Conservation (phyloP, 2,113 vertebrate genomes). For the Centropus unirufus region DNA sequence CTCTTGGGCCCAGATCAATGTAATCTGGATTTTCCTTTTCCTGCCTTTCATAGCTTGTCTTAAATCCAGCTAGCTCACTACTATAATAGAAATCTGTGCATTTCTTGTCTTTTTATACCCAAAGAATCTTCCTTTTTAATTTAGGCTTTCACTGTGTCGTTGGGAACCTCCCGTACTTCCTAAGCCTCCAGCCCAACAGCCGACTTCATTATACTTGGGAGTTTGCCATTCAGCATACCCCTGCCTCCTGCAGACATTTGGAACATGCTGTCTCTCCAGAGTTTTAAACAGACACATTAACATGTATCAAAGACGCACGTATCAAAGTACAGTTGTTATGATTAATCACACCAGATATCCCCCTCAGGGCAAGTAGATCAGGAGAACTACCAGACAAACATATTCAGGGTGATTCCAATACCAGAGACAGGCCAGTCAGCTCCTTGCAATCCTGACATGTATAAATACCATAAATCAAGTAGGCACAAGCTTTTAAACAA, state of each 20-base stretch:
- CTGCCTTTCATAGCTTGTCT: neutral
- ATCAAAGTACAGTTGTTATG: constrained; percentile 24
- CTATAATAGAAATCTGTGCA: neutral
- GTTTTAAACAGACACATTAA: neutral
- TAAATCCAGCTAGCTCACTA: neutral
- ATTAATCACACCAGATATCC: constrained; percentile 20
- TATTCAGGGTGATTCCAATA: constrained; percentile 5
- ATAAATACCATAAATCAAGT: constrained; percentile 9
- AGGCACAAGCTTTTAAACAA: neutral
- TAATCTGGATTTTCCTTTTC: neutral
- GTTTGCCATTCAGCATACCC: neutral
- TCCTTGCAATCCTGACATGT: neutral
- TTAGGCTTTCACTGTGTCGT: neutral
- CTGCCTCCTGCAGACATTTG: neutral
- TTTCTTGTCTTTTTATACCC: neutral
- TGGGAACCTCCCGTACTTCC: neutral
- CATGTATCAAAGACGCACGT: neutral
- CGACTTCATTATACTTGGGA: neutral
- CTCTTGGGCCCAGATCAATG: neutral
- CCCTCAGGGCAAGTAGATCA: neutral
- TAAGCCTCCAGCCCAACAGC: neutral
- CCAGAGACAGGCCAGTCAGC: neutral
- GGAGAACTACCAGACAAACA: neutral
- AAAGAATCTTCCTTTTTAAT: neutral
- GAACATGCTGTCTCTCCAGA: neutral